Evolutionary conservation across 2,797 vertebrate species (phyloP).

Genomic region (Hyperoplus immaculatus): DNA sequence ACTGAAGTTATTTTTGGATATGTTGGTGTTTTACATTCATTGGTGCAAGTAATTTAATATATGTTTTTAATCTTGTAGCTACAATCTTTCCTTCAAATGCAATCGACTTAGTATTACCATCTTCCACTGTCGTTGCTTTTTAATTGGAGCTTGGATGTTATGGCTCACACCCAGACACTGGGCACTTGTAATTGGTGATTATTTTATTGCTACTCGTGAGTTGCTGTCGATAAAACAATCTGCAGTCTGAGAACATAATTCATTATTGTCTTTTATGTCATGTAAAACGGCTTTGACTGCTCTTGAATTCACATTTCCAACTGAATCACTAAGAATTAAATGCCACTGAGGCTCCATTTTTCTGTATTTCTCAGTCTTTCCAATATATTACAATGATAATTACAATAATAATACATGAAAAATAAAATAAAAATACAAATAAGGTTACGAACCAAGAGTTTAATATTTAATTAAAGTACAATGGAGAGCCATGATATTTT

Average conservation of each 20-base stretch:
- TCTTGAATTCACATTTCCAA: not conserved
- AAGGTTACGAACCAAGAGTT: not conserved
- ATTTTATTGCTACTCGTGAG: not conserved
- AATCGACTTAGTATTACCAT: not conserved
- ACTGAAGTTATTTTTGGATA: conserved; percentile 15
- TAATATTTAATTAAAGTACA: conserved; percentile 12
- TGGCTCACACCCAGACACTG: not conserved
- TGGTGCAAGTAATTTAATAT: not conserved
- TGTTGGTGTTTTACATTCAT: not conserved
- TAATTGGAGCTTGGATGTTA: not conserved
- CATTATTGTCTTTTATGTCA: not conserved
- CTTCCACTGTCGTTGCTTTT: not conserved
- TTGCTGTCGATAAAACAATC: not conserved
- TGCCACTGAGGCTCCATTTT: too few relatives aligned
- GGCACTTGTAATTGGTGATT: not conserved
- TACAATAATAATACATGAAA: not conserved
- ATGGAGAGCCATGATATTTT: not conserved
- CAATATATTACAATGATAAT: too few relatives aligned
- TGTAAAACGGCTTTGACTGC: not conserved
- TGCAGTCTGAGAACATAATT: not conserved
- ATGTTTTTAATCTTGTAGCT: not conserved
- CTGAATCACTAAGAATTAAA: not conserved
- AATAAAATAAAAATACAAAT: not conserved
- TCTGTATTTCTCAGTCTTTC: too few relatives aligned
- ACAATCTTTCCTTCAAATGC: conserved; percentile 1